Base-by-base conservation (phyloP, 37 sponge, comb jelly and placozoan species). In the Ephydatia muelleri region DNA sequence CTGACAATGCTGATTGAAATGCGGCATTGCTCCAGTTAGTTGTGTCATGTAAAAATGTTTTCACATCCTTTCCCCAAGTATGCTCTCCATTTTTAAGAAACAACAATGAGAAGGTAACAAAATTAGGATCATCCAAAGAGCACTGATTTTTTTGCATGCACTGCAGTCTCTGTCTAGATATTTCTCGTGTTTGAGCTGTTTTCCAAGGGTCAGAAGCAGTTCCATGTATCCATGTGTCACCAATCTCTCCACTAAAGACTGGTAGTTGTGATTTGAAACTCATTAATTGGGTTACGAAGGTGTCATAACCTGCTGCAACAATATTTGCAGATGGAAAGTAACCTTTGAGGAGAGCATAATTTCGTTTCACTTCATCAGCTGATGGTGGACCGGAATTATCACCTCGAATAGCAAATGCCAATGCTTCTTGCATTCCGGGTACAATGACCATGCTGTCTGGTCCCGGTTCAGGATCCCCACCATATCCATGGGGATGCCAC, bases 221-320 rank as follows among this genome's bases (percentile, higher is more conserved):
- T 21, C 93, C 93, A 73, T 89, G 81, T 27, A 93, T 93, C 93
- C 93, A 93, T 0, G 90, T 93, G 70, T 93, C 93, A n/a, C 93
- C 93, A 57, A 93, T 93, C 65, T 89, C 90, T 49, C 49, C 76
- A 57, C 72, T 82, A 30, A 57, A 68, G 23, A 82, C 75, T 49
- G 82, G 83, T 22, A 92, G 72, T 38, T 85, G 69, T 21, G 71
- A 47, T 29, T 82, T 81, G 38, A 76, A 33, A 27, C 43, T 30
- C 13, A 65, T 16, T 23, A 92, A 73, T 23, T 78, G 76, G 1
- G 21, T 38, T 9, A 88, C 86, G 81, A 92, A 92, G n/a, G 70
- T 27, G 34, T 92, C 88, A 85, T 87, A 92, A 47, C 36, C 70
- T 25, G 93, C 78, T 23, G 89, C 89, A 32, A 92, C 75, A 32